Percentiles rank a stretch among this genome's conserved stretches.
phyloP scores from a whole-genome alignment of 2,888 invertebrate species.

The Drosophila atroscutellata region DNA sequence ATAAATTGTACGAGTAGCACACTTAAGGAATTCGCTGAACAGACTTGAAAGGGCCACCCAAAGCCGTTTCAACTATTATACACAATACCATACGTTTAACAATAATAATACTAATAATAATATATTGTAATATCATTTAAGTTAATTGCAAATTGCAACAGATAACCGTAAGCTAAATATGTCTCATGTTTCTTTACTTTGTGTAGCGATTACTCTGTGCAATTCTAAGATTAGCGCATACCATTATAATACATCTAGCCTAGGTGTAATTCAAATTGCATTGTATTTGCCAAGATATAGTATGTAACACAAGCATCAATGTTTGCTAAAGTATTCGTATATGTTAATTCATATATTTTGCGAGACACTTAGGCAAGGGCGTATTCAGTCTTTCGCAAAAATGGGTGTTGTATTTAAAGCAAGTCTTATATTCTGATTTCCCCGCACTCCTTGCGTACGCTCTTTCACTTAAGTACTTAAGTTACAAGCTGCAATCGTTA shows the following conservation, averaged over 20 bases:
- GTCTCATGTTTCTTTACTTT: constrained; percentile 40
- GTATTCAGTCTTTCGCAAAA: not conserved
- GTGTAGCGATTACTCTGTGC: constrained; percentile 54
- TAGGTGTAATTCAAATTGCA: constrained; percentile 44
- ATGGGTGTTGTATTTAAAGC: not conserved
- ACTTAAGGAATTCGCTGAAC: constrained; percentile 67
- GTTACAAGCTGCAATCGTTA: constrained; percentile 23
- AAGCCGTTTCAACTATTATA: constrained; percentile 30
- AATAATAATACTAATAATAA: constrained; percentile 22
- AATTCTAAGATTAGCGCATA: constrained; percentile 65
- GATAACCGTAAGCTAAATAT: constrained; percentile 5
- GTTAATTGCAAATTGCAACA: constrained; percentile 22
- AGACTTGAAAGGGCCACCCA: constrained; percentile 51
- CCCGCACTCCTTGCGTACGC: not conserved
- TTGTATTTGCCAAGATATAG: constrained; percentile 60
- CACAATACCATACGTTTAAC: constrained; percentile 19
- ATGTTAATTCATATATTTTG: constrained; percentile 41
- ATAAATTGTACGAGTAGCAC: constrained; percentile 34
- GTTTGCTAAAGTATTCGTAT: constrained; percentile 66
- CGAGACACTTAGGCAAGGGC: constrained; percentile 23
- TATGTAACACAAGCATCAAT: constrained; percentile 33
- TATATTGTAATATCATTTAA: constrained; percentile 44
- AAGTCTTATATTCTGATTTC: not conserved
- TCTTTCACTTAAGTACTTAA: constrained; percentile 46
- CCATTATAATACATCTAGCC: constrained; percentile 43